phyloP scores from a whole-genome alignment of 2,113 vertebrate species.

The Xyrauchen texanus region DNA sequence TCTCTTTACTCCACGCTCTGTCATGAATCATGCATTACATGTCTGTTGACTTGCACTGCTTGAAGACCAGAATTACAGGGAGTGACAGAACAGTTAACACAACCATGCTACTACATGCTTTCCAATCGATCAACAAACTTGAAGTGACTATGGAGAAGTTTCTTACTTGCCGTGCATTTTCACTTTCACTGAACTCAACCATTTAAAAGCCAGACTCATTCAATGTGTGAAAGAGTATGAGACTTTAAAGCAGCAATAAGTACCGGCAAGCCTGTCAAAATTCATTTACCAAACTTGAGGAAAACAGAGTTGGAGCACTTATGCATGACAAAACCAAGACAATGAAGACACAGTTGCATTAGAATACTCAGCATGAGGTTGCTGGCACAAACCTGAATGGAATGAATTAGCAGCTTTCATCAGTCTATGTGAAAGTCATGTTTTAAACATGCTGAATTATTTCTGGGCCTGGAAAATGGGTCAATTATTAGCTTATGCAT shows the following conservation, averaged over 20 bases:
- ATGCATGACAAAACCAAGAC: constrained; percentile 48
- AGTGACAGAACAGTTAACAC: neutral
- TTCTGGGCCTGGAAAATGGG: constrained; percentile 61
- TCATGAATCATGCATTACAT: constrained; percentile 7
- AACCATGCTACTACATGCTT: neutral
- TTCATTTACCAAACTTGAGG: constrained; percentile 28
- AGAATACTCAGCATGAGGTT: constrained; percentile 56
- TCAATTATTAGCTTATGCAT: constrained; percentile 63
- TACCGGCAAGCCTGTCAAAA: constrained; percentile 24
- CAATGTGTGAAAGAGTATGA: constrained; percentile 2
- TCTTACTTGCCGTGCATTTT: too few species aligned
- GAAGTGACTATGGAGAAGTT: too few species aligned
- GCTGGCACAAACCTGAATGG: constrained; percentile 37
- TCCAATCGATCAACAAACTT: too few species aligned
- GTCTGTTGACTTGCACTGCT: neutral
- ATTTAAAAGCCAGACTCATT: constrained; percentile 1
- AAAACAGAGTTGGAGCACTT: constrained; percentile 17
- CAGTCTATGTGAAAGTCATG: constrained; percentile 44
- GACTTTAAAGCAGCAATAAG: constrained; percentile 19
- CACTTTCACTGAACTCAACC: too few species aligned
- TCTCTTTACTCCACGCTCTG: constrained; percentile 38
- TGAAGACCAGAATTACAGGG: neutral
- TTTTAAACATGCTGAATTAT: constrained; percentile 60
- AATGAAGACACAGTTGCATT: constrained; percentile 43
- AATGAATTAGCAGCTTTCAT: constrained; percentile 54